Evolutionary conservation across 2,113 vertebrate species (phyloP).

Genomic region (Pagrus major): DNA sequence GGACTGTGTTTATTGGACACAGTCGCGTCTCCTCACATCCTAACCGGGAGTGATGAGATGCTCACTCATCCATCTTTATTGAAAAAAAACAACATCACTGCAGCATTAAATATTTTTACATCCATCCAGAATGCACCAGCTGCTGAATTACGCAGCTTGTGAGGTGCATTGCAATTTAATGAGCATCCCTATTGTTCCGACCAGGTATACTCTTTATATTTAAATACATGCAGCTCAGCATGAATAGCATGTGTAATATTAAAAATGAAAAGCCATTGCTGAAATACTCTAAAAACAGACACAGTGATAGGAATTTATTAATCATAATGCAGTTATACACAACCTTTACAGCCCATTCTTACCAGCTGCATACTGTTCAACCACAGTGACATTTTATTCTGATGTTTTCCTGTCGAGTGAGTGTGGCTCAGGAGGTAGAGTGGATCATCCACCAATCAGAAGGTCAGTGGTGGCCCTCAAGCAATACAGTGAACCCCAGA

Average conservation of each 20-base stretch:
- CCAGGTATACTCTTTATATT: conserved; percentile 3
- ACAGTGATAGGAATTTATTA: neutral
- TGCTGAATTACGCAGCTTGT: conserved; percentile 31
- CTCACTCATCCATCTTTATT: conserved; percentile 61
- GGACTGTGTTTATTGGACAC: conserved; percentile 67
- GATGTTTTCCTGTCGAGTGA: no score
- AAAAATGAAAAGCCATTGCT: neutral
- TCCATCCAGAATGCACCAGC: conserved; percentile 27
- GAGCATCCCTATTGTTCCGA: conserved; percentile 6
- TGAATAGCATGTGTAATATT: neutral
- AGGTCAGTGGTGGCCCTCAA: no score
- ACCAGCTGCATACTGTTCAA: neutral
- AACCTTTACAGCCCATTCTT: neutral
- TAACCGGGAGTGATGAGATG: conserved; percentile 63
- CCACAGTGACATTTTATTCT: neutral
- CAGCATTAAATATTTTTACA: conserved; percentile 52
- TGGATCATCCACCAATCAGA: no score
- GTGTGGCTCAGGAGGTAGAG: no score
- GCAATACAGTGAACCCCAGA: no score
- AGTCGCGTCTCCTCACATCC: conserved; percentile 47
- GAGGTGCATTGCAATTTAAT: conserved; percentile 24
- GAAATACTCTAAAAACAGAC: neutral
- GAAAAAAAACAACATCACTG: conserved; percentile 35
- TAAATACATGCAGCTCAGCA: neutral
- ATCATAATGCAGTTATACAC: neutral